Conservation (phyloP, 2,797 vertebrate genomes). For the Zenarchopterus dispar region DNA sequence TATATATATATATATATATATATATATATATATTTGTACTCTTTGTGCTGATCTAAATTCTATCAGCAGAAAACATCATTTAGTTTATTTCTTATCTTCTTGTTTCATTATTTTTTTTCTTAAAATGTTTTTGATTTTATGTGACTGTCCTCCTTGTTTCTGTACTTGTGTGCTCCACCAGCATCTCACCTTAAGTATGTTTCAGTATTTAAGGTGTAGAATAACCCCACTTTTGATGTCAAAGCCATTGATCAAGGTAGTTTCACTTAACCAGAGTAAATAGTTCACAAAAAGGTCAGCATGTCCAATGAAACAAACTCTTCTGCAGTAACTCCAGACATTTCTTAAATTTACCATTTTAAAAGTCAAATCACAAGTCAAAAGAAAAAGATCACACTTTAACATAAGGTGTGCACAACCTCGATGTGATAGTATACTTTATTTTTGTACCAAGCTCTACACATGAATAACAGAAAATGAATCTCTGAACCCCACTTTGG, state of each 20-base stretch:
- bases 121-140: background rate
- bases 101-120: background rate
- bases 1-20: no score
- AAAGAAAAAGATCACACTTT: background rate
- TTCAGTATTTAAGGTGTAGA: no score
- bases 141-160: no score
- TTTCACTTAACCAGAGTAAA: background rate
- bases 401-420: background rate
- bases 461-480: slow-evolving; percentile 2
- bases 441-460: background rate
- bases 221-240: no score
- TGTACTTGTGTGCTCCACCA: background rate
- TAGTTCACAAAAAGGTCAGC: no score
- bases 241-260: background rate
- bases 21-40: no score
- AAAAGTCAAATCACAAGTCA: background rate
- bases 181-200: background rate
- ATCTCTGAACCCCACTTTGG: background rate
- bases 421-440: background rate
- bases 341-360: no score
- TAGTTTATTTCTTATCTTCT: no score
- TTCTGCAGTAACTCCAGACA: no score
- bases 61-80: no score
- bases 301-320: no score
- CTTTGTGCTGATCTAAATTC: no score